Evolutionary conservation across 2,113 vertebrate species (phyloP), one percentile per base, ranked within the genome.

Genomic region (Hylia prasina): DNA sequence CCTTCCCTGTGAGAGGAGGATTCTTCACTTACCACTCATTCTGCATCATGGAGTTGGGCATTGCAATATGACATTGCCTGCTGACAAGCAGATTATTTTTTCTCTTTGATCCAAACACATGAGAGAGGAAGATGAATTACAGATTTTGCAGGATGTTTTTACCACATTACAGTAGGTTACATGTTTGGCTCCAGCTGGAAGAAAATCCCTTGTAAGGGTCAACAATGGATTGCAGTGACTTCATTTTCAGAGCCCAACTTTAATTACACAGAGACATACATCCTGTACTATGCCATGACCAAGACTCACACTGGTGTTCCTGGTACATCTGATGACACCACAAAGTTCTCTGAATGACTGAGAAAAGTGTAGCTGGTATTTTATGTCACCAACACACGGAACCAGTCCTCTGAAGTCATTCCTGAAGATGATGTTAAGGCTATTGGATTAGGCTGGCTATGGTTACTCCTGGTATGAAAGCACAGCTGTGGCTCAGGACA

Each of bases 371-470:
- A 73, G 71, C 71, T 83, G 56, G 58, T 71, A 58, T 80, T 77
- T 91, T 37, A 63, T 10, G 24, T 56, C 85, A 77, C 48, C 66
- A 65, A 50, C 33, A 48, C 12, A 33, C 2, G 11, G 40, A 82
- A 70, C 20, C 75, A 73, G 54, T 22, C 31, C 58, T 77, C 76
- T 15, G 8, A 82, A 87, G 71, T 58, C 16, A 69, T 18, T 85
- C 58, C 78, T 85, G 87, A 93, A 80, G 85, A 35, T 13, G 37
- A 28, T 2, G n/a, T 93, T 96, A 88, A 88, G 79, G 93, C 94
- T 93, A 39, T 23, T 78, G 76, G 60, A 92, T 37, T 24, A 92
- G 85, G 64, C 50, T 79, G 80, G 60, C 72, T 64, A 48, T n/a
- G 69, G 85, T 44, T 75, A 81, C 31, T 92, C 69, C 75, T 50